Percentiles rank a stretch among this genome's conserved stretches.
Conservation (phyloP, 2,113 vertebrate genomes). For the Hemichromis elongatus region DNA sequence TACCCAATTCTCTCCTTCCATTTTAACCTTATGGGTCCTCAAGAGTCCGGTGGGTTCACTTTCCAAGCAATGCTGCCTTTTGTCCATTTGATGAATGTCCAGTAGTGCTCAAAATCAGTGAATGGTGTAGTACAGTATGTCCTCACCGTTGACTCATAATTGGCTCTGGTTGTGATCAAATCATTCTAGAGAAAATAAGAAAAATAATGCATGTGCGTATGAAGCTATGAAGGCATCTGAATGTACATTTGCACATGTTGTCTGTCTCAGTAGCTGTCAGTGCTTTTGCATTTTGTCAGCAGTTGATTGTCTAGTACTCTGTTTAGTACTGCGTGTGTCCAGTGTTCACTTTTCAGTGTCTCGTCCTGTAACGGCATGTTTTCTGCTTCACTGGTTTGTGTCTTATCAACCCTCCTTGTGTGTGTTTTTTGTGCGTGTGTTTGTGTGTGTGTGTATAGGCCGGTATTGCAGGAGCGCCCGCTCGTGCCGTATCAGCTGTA, state of each 20-base stretch:
- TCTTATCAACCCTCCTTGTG: conserved; percentile 48
- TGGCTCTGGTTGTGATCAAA: conserved; percentile 72
- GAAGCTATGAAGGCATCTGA: conserved; percentile 68
- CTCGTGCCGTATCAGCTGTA: conserved; percentile 97
- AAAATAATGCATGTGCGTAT: conserved; percentile 71
- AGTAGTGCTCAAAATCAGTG: conserved; percentile 35
- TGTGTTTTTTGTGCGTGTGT: conserved; percentile 20
- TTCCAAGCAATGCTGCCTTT: conserved; percentile 58
- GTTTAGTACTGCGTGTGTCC: conserved; percentile 36
- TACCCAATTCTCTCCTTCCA: conserved; percentile 58
- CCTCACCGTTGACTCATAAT: conserved; percentile 64
- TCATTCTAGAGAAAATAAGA: conserved; percentile 40
- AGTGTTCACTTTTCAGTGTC: conserved; percentile 35
- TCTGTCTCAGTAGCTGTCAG: conserved; percentile 58
- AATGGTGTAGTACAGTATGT: conserved; percentile 42
- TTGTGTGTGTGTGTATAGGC: conserved; percentile 82
- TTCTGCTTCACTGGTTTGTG: conserved; percentile 6
- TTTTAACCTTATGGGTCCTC: conserved; percentile 52
- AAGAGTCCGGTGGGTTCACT: conserved; percentile 57
- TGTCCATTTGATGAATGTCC: conserved; percentile 46
- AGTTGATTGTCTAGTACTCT: conserved; percentile 36
- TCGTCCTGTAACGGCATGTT: conserved; percentile 8
- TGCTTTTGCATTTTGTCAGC: conserved; percentile 75
- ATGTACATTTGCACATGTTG: conserved; percentile 71
- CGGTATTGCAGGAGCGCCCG: conserved; percentile 97